Base-by-base conservation (phyloP, 2,113 vertebrate genomes). In the Leucoraja erinaceus region DNA sequence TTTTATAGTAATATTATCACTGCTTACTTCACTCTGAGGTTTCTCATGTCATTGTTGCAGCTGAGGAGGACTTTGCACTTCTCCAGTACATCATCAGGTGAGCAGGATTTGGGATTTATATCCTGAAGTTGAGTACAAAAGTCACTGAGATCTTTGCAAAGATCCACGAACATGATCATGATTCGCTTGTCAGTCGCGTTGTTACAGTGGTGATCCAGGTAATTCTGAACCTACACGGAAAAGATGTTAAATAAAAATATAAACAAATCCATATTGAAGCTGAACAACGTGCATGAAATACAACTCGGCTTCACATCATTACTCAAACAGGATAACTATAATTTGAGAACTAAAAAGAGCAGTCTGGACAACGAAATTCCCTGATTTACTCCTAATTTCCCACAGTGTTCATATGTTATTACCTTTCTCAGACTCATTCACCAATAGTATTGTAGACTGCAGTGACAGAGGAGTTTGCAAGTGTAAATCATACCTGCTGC, bases 21-120 rank as follows among this genome's bases (percentile, higher is more conserved):
- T 25, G 20, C 97, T 93, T 94, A 97, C 97, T 95, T 96, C n/a
- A 96, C 97, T 93, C 96, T 93, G n/a, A 97, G 94, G 93, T 70
- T 14, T 90, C 96, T 96, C 76, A 98, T 92, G 88, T 97, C 95
- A 0, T 95, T 96, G 95, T 95, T 96, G 38, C 95, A 96, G 93
- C 94, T 96, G 0, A 97, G 95, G 2, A 97, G 94, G 31, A 94
- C 54, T 90, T 96, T 96, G 94, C 96, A 97, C 0, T 94, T 95
- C n/a, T 97, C 96, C 2, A 97, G 61, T 66, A 95, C 90, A 93
- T 70, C 88, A 70, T 74, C 33, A 11, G 66, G 16, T 74, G 90
- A 91, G 38, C 90, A 91, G 0, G 94, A 93, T 63, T 95, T 95
- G 14, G 93, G 54, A 0, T 77, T 93, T 75, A 94, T 96, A 0